These are phyloP conservation scores for Corvus moneduloides DNA, from an alignment of 2,113 vertebrate species.

Conservation along the genomic window DNA sequence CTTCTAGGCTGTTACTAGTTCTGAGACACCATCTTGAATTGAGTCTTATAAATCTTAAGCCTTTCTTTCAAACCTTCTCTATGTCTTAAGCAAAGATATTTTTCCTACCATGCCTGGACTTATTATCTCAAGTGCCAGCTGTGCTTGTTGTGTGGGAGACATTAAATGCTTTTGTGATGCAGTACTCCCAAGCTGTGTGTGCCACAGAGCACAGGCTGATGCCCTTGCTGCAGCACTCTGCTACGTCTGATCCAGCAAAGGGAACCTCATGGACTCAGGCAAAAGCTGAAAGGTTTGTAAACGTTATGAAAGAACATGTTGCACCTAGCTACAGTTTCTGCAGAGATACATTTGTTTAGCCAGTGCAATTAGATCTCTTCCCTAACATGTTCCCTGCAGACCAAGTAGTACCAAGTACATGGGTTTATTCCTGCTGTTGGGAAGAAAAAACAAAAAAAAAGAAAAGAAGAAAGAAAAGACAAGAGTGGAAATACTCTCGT, in stretches of 20 bases:
- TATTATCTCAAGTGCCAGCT: conserved; percentile 11
- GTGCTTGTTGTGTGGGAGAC: background rate
- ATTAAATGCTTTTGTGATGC: background rate
- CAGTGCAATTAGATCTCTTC: background rate
- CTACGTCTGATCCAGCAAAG: background rate
- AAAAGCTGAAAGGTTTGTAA: background rate
- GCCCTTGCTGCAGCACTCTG: background rate
- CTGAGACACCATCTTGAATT: background rate
- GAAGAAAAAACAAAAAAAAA: too few relatives aligned
- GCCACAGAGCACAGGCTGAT: background rate
- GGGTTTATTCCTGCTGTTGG: background rate
- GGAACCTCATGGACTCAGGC: background rate
- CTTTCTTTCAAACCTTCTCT: background rate
- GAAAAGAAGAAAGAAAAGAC: rapidly evolving
- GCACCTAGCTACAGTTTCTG: background rate
- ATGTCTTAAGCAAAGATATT: background rate
- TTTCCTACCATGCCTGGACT: background rate
- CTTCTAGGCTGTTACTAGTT: background rate
- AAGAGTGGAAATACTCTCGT: background rate
- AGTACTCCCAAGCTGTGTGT: background rate
- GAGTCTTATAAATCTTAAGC: background rate
- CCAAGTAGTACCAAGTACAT: background rate
- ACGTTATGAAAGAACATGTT: background rate
- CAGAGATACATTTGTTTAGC: background rate
- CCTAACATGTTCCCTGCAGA: background rate